Evolutionary conservation across 2,797 vertebrate genomes (phyloP), one percentile per base, ranked within the genome.

Genomic region (Periparus ater): DNA sequence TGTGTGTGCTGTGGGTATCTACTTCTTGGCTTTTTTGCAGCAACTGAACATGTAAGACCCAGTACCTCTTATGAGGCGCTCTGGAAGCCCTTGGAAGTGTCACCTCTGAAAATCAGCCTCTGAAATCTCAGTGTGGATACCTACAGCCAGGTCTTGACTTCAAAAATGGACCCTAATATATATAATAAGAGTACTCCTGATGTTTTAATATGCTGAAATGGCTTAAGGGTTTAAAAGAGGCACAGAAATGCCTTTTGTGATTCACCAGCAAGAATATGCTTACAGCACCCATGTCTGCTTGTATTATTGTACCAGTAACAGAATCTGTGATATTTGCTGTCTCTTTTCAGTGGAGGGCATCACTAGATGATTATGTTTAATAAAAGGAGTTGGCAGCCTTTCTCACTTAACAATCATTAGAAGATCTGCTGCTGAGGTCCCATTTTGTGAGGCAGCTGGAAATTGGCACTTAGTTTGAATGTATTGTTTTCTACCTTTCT

Each of bases 381-480:
- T 81, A 42, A 18, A 76, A 95, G 54, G 88, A 93, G 62, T 5
- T 95, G 93, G 71, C 84, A 94, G 86, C 60, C 66, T 92, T 87
- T 92, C 60, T 82, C 51, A 51, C 62, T 91, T 93, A 85, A 92
- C 88, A 70, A 65, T 93, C 58, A 44, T 95, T 93, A 95, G 68
- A 67, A 77, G 51, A 51, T 94, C 70, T 94, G 82, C 91, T 94
- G 73, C 88, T 81, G 54, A 70, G 79, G 75, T 85, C 78, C 76
- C 50, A 85, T 91, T 94, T 92, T 66, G 86, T 20, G 78, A 92
- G 84, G 78, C 91, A 92, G 89, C 61, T 85, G 94, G 85, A 93
- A 96, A 95, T 95, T 83, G 87, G 57, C 54, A 77, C 87, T 92
- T 85, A 83, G 76, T 94, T 93, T 93, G 51, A 90, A 90, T 38